These are phyloP conservation scores for Dolichoris vasculosae DNA, from an alignment of 1,140 invertebrate species.

Conservation along the genomic window DNA sequence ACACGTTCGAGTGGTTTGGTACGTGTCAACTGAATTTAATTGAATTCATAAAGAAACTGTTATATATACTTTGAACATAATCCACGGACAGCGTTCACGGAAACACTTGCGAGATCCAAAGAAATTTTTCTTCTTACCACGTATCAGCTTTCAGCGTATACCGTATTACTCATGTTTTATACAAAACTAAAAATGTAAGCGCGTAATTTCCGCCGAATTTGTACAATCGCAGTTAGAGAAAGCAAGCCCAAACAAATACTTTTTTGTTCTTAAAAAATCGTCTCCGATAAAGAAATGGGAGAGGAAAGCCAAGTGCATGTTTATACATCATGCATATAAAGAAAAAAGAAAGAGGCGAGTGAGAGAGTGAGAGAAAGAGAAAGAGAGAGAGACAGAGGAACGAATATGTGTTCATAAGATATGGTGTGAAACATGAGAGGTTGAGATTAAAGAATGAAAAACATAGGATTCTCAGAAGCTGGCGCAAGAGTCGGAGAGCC, in stretches of 20 bases:
- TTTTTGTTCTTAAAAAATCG: constrained; percentile 24
- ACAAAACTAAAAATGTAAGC: constrained; percentile 39
- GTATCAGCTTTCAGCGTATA: constrained; percentile 9
- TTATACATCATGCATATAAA: constrained; percentile 17
- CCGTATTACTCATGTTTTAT: neutral
- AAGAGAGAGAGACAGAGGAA: constrained; percentile 44
- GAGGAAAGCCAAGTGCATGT: constrained; percentile 38
- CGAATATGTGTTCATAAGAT: constrained; percentile 63
- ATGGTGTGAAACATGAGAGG: constrained; percentile 69
- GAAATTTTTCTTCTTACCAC: neutral
- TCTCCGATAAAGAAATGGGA: constrained; percentile 39
- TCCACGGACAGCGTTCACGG: neutral
- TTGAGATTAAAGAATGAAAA: constrained; percentile 71
- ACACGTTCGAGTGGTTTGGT: neutral
- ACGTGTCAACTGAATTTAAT: constrained; percentile 4
- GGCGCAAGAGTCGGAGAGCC: constrained; percentile 52
- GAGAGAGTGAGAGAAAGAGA: constrained; percentile 22
- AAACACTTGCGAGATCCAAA: constrained; percentile 23
- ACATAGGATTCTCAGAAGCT: constrained; percentile 69
- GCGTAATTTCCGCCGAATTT: constrained; percentile 29
- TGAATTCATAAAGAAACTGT: neutral
- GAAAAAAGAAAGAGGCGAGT: constrained; percentile 19
- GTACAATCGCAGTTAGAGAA: neutral
- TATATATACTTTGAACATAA: neutral
- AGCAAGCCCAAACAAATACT: constrained; percentile 5